phyloP scores from a whole-genome alignment of 2,888 invertebrate species.

The Eulithis prunata region DNA sequence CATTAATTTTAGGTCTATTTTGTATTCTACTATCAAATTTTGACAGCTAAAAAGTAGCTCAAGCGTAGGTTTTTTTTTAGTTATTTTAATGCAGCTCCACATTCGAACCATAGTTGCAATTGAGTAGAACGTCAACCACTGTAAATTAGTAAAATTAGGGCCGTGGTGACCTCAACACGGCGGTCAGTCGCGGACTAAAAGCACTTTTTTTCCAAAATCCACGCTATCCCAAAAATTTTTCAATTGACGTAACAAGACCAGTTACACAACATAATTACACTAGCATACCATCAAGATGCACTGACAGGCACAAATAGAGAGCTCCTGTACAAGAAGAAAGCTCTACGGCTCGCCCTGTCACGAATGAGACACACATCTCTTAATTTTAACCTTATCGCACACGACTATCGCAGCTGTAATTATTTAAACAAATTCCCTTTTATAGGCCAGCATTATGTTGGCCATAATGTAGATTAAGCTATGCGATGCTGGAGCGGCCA shows the following conservation, averaged over 20 bases:
- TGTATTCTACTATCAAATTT: too few relatives aligned
- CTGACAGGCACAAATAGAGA: constrained; percentile 40
- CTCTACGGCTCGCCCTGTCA: constrained; percentile 54
- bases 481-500: neutral
- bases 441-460: constrained; percentile 33
- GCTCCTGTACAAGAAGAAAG: constrained; percentile 42
- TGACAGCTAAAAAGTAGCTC: too few relatives aligned
- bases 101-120: too few relatives aligned
- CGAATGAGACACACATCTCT: constrained; percentile 65
- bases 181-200: too few relatives aligned
- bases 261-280: constrained; percentile 26
- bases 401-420: constrained; percentile 69
- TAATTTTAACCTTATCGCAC: constrained; percentile 72
- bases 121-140: too few relatives aligned
- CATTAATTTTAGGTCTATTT: too few relatives aligned
- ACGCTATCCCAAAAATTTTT: neutral
- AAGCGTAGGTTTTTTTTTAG: too few relatives aligned
- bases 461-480: neutral
- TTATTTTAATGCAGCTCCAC: too few relatives aligned
- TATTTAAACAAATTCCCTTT: constrained; percentile 65
- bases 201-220: neutral
- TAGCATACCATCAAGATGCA: constrained; percentile 47
- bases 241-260: constrained; percentile 16
- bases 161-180: too few relatives aligned
- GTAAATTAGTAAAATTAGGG: too few relatives aligned